Percentiles rank a stretch among this genome's conserved stretches.
Evolutionary conservation across 2,888 invertebrate genomes (phyloP).

Genomic region (Trichopria drosophilae): DNA sequence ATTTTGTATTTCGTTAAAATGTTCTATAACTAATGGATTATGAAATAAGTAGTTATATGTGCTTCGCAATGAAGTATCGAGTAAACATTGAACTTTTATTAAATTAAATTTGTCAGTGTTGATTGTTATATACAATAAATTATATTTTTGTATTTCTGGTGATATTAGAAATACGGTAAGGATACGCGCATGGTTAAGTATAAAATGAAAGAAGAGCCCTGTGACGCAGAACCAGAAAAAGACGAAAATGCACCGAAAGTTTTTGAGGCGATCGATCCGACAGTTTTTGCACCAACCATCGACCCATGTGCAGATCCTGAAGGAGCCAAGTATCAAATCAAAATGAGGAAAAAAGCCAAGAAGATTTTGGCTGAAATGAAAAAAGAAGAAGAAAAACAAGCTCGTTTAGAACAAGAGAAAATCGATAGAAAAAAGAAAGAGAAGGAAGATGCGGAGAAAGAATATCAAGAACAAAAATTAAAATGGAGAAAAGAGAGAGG

Average conservation of each 20-base stretch:
- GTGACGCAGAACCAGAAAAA: constrained; percentile 19
- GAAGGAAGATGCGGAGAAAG: background rate
- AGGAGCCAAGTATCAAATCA: constrained; percentile 38
- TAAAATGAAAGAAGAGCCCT: background rate
- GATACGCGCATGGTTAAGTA: constrained; percentile 1
- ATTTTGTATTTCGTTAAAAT: too few relatives aligned
- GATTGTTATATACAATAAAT: too few relatives aligned
- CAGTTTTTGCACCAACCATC: constrained; percentile 39
- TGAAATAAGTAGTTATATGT: too few relatives aligned
- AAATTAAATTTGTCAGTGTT: too few relatives aligned
- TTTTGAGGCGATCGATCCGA: constrained; percentile 35
- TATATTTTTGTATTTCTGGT: too few relatives aligned
- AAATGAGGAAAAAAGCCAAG: constrained; percentile 34
- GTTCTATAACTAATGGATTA: too few relatives aligned
- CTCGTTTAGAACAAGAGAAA: constrained; percentile 2
- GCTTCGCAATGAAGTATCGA: too few relatives aligned
- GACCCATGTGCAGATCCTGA: constrained; percentile 44
- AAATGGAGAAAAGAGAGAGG: too few relatives aligned
- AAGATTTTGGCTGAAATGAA: constrained; percentile 10
- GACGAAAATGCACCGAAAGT: constrained; percentile 10
- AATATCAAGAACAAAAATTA: background rate
- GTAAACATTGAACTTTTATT: too few relatives aligned
- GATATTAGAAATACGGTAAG: background rate
- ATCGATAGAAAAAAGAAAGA: background rate
- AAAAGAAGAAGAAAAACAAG: constrained; percentile 12